Evolutionary conservation across 2,888 invertebrate genomes (phyloP), one percentile per base, ranked within the genome.

Genomic region (Euphydryas editha): DNA sequence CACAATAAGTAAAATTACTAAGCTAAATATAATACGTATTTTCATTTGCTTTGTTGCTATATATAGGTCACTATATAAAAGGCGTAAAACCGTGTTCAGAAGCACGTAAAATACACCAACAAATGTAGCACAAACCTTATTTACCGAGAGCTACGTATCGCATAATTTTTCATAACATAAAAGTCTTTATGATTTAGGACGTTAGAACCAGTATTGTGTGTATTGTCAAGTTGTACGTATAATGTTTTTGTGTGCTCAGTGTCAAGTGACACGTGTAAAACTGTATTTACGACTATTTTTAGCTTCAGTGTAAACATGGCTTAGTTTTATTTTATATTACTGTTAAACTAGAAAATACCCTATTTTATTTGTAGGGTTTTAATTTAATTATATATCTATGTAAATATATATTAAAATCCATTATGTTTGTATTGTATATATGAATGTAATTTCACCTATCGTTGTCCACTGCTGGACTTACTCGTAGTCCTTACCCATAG

Each of bases 101-200:
- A 36, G 46, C 30, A 59, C 46, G 30, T 47, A 30, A 46, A 57
- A 57, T 57, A 57, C 39, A 42, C 30, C 59, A 46, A 30, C 47
- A 59, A 59, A 59, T 59, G 59, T 46, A 59, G 46, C 46, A 46
- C 59, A 59, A 46, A 46, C 46, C 46, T 21, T 59, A 59, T 47
- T 46, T 59, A 59, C 59, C 20, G 24, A 46, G n/a, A 46, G 30
- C 30, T 17, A 47, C 15, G 46, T 30, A n/a, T 17, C n/a, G 17
- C n/a, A 46, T 59, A 30, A 59, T 59, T 46, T 44, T 59, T 59
- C 36, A 59, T 30, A 30, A 30, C 21, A 59, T 17, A 30, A 47
- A 18, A 46, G 59, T 47, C 46, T 59, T 59, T 59, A 59, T 18
- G 17, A 30, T 30, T n/a, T 30, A 30, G 21, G n/a, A 24, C 24